Conservation (phyloP, 2,113 vertebrate genomes). For the Boleophthalmus pectinirostris region DNA sequence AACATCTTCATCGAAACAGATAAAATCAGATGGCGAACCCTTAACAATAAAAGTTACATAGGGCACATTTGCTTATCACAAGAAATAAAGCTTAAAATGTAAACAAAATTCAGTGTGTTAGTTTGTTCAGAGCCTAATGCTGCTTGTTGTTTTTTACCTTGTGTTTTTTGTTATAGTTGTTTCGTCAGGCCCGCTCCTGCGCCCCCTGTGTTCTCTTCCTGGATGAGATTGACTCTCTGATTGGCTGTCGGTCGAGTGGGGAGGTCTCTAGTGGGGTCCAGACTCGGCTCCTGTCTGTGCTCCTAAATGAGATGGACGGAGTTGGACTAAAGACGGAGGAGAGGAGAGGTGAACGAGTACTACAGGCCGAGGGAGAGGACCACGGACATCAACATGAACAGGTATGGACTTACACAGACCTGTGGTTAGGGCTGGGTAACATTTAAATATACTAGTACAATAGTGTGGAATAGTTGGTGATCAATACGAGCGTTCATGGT, state of each 20-base stretch:
- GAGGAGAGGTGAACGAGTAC: slow-evolving; percentile 79
- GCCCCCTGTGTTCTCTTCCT: slow-evolving; percentile 92
- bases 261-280: slow-evolving; percentile 76
- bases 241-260: slow-evolving; percentile 82
- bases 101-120: not conserved
- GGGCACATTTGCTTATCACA: too few relatives aligned
- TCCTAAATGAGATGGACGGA: slow-evolving; percentile 95
- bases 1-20: too few relatives aligned
- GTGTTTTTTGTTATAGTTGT: slow-evolving; percentile 76
- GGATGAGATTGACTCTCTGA: slow-evolving; percentile 93
- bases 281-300: slow-evolving; percentile 88
- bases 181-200: slow-evolving; percentile 89
- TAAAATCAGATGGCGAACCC: too few relatives aligned
- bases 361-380: slow-evolving; percentile 68
- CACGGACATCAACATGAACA: slow-evolving; percentile 64
- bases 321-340: slow-evolving; percentile 85
- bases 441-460: too few relatives aligned
- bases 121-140: not conserved
- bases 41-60: too few relatives aligned
- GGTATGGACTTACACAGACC: slow-evolving; percentile 53
- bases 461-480: too few relatives aligned
- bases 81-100: too few relatives aligned
- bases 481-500: too few relatives aligned
- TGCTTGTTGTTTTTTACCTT: not conserved
- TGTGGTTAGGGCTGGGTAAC: not conserved